A percentile compares a stretch with the other conserved stretches of the same genome.
Conservation (phyloP, 2,113 vertebrate genomes). For the Myxocyprinus asiaticus region DNA sequence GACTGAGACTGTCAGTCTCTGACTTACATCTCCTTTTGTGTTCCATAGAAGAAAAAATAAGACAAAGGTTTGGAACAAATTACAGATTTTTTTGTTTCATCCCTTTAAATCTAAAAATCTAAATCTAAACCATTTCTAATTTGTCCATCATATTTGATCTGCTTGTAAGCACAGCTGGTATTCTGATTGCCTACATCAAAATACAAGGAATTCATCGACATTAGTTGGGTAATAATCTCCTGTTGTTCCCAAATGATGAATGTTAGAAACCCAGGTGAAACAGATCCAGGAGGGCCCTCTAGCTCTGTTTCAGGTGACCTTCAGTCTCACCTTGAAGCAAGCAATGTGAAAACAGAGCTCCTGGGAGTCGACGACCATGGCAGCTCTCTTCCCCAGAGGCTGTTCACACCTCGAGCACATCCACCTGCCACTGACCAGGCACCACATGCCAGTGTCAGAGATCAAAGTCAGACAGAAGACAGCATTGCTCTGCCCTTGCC, state of each 20-base stretch:
- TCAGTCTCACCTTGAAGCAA: slow-evolving; percentile 95
- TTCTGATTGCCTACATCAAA: slow-evolving; percentile 23
- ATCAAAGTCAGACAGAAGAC: slow-evolving; percentile 23
- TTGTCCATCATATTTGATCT: too few species aligned
- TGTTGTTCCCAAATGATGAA: not conserved
- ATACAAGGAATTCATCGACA: not conserved
- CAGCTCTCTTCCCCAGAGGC: slow-evolving; percentile 89
- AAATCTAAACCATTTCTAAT: too few species aligned
- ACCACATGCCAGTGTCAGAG: slow-evolving; percentile 60
- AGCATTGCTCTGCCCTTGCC: slow-evolving; percentile 2
- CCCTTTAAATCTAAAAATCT: too few species aligned
- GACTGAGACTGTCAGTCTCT: too few species aligned
- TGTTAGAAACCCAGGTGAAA: not conserved
- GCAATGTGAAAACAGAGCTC: slow-evolving; percentile 95
- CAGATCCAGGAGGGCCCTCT: not conserved
- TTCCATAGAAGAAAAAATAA: too few species aligned
- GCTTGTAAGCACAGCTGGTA: slow-evolving; percentile 11
- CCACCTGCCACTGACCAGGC: slow-evolving; percentile 84
- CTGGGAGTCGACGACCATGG: slow-evolving; percentile 95
- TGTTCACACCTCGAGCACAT: slow-evolving; percentile 88
- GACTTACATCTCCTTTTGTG: too few species aligned
- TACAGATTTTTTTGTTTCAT: too few species aligned
- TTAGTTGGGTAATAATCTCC: not conserved
- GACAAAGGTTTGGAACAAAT: too few species aligned
- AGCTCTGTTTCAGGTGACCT: slow-evolving; percentile 30